Evolutionary conservation across 2,113 vertebrate genomes (phyloP).

Genomic region (Megaptera novaeangliae): DNA sequence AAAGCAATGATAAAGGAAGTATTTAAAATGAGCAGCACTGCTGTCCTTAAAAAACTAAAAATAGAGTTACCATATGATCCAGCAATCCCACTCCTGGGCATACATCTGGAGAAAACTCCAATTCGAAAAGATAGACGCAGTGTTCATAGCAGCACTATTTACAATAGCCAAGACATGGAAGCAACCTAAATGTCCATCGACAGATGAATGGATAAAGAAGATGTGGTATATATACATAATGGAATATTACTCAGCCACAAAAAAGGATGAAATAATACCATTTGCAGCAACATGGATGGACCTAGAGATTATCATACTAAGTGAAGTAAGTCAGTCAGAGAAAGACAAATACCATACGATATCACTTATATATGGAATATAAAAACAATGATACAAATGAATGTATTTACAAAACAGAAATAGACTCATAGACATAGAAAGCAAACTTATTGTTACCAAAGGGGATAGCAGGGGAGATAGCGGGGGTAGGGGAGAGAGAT

Average conservation of each 20-base stretch:
- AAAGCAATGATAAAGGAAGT: neutral
- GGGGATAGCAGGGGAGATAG: neutral
- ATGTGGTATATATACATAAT: neutral
- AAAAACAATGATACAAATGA: neutral
- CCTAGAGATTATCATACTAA: neutral
- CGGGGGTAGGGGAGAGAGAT: fast-evolving
- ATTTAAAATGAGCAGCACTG: neutral
- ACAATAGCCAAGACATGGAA: neutral
- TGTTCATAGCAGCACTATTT: neutral
- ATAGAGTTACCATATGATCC: neutral
- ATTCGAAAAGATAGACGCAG: neutral
- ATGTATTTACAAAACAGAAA: neutral
- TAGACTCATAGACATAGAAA: neutral
- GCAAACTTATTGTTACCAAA: neutral
- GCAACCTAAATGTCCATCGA: neutral
- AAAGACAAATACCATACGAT: neutral
- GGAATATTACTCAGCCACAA: neutral
- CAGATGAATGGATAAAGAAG: neutral
- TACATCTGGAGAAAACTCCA: neutral
- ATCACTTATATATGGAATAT: no score
- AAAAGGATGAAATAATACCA: neutral
- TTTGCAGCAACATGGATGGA: neutral
- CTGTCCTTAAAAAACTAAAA: neutral
- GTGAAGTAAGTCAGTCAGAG: neutral
- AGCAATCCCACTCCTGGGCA: neutral